Percentiles rank a stretch among this genome's conserved stretches.
phyloP scores from a whole-genome alignment of 2,888 invertebrate species.

The Gastracanthus pulcherrimus region DNA sequence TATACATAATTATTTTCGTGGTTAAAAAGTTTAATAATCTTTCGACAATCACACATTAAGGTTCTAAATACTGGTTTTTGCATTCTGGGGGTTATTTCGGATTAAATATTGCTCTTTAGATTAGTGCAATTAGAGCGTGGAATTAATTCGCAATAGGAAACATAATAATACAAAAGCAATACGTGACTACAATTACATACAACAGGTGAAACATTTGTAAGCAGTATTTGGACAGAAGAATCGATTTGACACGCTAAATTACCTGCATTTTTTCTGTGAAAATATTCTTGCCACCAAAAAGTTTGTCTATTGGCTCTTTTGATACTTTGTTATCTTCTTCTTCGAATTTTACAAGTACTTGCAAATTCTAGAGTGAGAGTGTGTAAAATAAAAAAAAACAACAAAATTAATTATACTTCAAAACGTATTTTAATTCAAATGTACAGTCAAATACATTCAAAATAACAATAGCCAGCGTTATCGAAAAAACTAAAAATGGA shows the following conservation, averaged over 20 bases:
- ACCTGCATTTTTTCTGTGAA: constrained; percentile 35
- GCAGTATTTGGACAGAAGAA: too few species aligned
- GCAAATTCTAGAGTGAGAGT: constrained; percentile 32
- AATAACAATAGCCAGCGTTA: neutral
- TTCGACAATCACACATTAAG: too few species aligned
- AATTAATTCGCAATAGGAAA: too few species aligned
- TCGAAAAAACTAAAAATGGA: neutral
- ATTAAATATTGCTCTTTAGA: too few species aligned
- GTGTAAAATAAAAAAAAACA: neutral
- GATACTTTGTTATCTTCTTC: constrained; percentile 36
- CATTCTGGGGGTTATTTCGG: too few species aligned
- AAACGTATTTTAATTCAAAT: neutral
- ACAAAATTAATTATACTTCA: neutral
- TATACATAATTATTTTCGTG: too few species aligned
- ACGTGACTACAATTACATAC: too few species aligned
- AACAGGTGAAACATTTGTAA: too few species aligned
- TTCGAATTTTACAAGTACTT: constrained; percentile 16
- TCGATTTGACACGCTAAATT: neutral
- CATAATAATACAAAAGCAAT: too few species aligned
- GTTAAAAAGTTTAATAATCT: too few species aligned
- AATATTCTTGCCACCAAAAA: constrained; percentile 35
- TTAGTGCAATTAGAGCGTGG: too few species aligned
- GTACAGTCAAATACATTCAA: neutral
- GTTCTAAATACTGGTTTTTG: too few species aligned
- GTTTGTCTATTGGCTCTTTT: constrained; percentile 42